Base-by-base conservation (phyloP, 2,888 invertebrate species). In the Hirtodrosophila cameraria region DNA sequence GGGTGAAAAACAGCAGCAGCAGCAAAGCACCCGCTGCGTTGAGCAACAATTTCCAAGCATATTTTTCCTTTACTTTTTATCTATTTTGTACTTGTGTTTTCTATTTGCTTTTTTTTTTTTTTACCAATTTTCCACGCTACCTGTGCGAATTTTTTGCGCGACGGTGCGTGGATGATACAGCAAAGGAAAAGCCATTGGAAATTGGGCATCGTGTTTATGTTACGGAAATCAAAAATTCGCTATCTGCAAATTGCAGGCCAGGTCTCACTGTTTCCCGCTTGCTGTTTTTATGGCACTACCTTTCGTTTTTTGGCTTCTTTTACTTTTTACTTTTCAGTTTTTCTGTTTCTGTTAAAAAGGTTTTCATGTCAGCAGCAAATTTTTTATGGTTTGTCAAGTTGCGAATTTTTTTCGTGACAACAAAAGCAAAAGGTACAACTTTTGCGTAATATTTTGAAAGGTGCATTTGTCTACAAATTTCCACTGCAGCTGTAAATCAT, bases 381-480 rank as follows among this genome's bases (percentile, higher is more conserved):
- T 84, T 84, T 87, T 87, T 86, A 87, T 87, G 84, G 84, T 83
- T 76, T 66, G 55, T 31, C 71, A 71, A 80, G 74, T 76, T 83
- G 60, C 45, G 55, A 65, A 31, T 67, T 67, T 57, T 62, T 67
- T 67, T 57, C 62, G 18, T 71, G 55, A 45, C 43, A 54, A 69
- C 67, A 74, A 68, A 18, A 25, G 18, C 52, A 49, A n/a, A n/a
- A 71, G 63, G 68, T 60, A 60, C 71, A 60, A 54, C 42, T 75
- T 86, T 74, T 75, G 73, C 75, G 76, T 74, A 84, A 84, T 67
- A 75, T 85, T 87, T 63, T 87, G 88, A 88, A 87, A 88, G 87
- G 88, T 87, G 88, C 83, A 85, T 76, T 86, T 75, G 52, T 61
- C 33, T 23, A 18, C n/a, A n/a, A 20, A 60, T 39, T 65, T 73